Base-by-base conservation (phyloP, 2,797 vertebrate species). In the Paratrypauchen microcephalus region DNA sequence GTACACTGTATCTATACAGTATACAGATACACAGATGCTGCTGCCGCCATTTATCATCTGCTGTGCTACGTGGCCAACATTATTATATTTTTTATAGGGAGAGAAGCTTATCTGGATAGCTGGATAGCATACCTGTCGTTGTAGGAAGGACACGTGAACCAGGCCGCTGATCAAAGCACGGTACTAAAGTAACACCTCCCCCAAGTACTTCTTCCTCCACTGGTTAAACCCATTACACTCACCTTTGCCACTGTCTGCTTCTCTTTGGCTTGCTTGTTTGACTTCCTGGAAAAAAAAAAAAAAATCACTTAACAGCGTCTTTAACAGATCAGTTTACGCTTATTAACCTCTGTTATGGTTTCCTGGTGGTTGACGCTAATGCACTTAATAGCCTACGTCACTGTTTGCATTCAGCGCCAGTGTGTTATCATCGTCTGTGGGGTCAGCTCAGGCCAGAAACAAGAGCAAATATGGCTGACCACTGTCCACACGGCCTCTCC, bases 321-420 rank as follows among this genome's bases (percentile, higher is more conserved):
- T 62, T n/a, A 47, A 18, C 12, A 1, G 15, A 48, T 72, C 68
- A 54, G 65, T 50, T 32, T 23, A 70, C 16, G 48, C 23, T 26
- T 30, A 58, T 48, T 16, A 57, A 23, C 58, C 58, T 41, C 39
- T 60, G 58, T 21, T 50, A 55, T 8, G 6, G 61, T 71, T 60
- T 70, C 50, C 55, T 57, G 36, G 50, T 8, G 19, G 2, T 54
- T 32, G 3, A 21, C 57, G 68, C 15, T 70, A 57, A 69, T 60
- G 47, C 65, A 56, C 13, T 45, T 55, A 50, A 67, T 63, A 61
- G 56, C 39, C 11, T 9, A 24, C 1, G 0, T 18, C 12, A 4
- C 30, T n/a, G 0, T 64, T 30, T 61, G 47, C 68, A 11, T 26
- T 48, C 1, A 0, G 4, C 2, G 2, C 36, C 6, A 4, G n/a